These are phyloP conservation scores for Protaetia brevitarsis DNA, from an alignment of 1,140 invertebrate species.

Conservation along the genomic window DNA sequence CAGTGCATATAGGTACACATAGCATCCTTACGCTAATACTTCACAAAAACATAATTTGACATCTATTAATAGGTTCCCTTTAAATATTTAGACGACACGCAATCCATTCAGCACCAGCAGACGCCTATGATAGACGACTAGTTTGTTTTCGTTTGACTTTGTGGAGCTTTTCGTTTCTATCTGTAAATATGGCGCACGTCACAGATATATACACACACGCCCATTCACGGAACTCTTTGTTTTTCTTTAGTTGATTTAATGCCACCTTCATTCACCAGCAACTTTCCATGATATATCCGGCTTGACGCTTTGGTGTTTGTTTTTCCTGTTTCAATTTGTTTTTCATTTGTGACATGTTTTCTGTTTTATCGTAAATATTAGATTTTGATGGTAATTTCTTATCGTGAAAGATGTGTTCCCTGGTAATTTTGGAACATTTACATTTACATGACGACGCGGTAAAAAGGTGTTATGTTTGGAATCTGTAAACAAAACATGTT, in stretches of 20 bases:
- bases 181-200: not conserved
- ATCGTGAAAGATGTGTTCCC: not conserved
- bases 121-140: not conserved
- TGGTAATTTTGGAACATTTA: not conserved
- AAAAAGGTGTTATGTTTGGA: too few species aligned
- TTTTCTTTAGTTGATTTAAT: not conserved
- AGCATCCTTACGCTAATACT: not conserved
- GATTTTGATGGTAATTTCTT: not conserved
- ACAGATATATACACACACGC: not conserved
- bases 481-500: too few species aligned
- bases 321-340: not conserved
- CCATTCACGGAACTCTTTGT: not conserved
- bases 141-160: not conserved
- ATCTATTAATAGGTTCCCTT: not conserved
- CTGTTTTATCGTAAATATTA: not conserved
- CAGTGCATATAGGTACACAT: not conserved
- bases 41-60: not conserved
- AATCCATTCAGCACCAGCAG: not conserved
- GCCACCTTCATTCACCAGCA: not conserved
- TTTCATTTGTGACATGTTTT: not conserved
- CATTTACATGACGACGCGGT: too few species aligned
- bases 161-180: not conserved
- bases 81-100: not conserved
- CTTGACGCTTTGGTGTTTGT: not conserved
- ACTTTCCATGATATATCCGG: not conserved